Evolutionary conservation across 2,113 vertebrate genomes (phyloP).

Genomic region (Prietella phreatophila): DNA sequence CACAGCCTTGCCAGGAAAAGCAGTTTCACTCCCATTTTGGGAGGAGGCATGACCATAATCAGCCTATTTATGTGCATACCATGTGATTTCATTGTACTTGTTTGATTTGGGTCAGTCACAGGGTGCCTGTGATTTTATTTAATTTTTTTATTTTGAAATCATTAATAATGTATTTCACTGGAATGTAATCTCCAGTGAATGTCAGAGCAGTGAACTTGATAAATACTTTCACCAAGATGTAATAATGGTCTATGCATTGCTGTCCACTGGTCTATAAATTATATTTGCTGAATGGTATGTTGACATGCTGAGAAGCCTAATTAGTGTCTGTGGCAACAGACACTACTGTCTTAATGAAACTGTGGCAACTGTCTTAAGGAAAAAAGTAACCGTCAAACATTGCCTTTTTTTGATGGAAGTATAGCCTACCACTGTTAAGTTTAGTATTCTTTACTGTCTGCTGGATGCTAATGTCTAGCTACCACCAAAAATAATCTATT

Average conservation of each 20-base stretch:
- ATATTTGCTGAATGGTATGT: constrained; percentile 71
- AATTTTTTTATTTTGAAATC: neutral
- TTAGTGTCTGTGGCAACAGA: neutral
- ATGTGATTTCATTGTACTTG: constrained; percentile 24
- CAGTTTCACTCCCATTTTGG: constrained; percentile 2
- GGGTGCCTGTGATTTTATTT: too few relatives aligned
- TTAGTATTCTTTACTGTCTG: neutral
- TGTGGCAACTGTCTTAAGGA: neutral
- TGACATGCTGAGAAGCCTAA: constrained; percentile 48
- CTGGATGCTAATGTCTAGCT: neutral
- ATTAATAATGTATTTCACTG: neutral
- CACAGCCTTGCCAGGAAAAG: neutral
- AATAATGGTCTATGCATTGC: constrained; percentile 72
- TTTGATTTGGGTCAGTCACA: constrained; percentile 42
- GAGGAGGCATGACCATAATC: neutral
- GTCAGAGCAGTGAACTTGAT: constrained; percentile 57
- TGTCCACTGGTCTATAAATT: constrained; percentile 76
- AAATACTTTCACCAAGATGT: constrained; percentile 69
- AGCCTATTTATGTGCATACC: neutral
- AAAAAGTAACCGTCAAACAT: neutral
- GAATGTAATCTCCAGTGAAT: constrained; percentile 45
- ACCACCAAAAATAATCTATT: neutral
- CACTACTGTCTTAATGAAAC: neutral
- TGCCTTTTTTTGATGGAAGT: neutral
- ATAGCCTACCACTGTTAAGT: neutral